Conservation (phyloP, 2,113 vertebrate species). For the Limnothrissa miodon region DNA sequence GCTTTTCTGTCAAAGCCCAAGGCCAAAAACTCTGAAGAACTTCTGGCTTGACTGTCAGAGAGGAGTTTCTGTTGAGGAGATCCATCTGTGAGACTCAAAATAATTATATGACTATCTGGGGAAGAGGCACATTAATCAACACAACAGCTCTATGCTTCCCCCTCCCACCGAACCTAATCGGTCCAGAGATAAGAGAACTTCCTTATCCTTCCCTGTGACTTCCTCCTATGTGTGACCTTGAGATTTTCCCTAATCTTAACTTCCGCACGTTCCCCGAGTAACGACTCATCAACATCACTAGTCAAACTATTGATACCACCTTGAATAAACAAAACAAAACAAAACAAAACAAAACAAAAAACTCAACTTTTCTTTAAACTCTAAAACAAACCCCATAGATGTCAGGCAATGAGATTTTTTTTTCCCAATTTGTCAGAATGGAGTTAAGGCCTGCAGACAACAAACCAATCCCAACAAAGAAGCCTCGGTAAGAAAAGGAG, state of each 20-base stretch:
- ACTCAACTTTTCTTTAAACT: neutral
- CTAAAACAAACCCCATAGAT: neutral
- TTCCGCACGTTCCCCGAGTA: slow-evolving; percentile 25
- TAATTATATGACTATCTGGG: neutral
- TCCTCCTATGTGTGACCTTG: slow-evolving; percentile 43
- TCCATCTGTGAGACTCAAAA: neutral
- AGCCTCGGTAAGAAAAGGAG: neutral
- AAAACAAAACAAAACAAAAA: too few species aligned
- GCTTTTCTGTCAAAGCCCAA: neutral
- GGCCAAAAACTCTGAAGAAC: neutral
- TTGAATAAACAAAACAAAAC: neutral
- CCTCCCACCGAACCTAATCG: slow-evolving; percentile 32
- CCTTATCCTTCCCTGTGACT: too few species aligned
- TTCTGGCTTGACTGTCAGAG: neutral
- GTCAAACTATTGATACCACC: slow-evolving; percentile 2
- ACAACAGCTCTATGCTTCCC: slow-evolving; percentile 39
- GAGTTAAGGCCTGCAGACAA: neutral
- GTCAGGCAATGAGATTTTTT: neutral
- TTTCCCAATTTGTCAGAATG: neutral
- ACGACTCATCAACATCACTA: slow-evolving; percentile 32
- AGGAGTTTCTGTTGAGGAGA: neutral
- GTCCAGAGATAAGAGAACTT: slow-evolving; percentile 38
- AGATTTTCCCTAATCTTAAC: slow-evolving; percentile 27
- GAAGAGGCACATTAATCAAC: slow-evolving; percentile 22
- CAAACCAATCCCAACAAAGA: neutral